A percentile compares a stretch with the other conserved stretches of the same genome.
phyloP scores from a whole-genome alignment of 2,113 vertebrate genomes.

The Eublepharis macularius region DNA sequence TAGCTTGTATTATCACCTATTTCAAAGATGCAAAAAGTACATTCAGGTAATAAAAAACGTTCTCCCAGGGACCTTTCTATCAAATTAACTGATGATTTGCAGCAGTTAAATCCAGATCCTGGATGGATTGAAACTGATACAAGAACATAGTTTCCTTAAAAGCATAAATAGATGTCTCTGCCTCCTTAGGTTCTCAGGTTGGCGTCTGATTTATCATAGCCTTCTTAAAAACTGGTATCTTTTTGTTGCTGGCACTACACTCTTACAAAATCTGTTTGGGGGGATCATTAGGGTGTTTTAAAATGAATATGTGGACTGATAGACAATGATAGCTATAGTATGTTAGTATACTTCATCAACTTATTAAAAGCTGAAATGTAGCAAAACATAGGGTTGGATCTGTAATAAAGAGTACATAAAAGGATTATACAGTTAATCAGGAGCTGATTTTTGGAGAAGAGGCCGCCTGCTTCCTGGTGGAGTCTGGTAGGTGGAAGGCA shows the following conservation, averaged over 20 bases:
- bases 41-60: constrained; percentile 8
- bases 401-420: too few species aligned
- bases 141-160: background rate
- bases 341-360: too few species aligned
- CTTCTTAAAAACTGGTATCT: background rate
- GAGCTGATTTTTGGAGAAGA: too few species aligned
- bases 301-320: too few species aligned
- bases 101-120: constrained; percentile 3
- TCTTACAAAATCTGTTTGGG: background rate
- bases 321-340: too few species aligned
- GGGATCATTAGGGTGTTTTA: background rate
- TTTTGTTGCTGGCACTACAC: background rate
- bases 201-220: background rate
- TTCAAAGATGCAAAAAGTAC: constrained; percentile 33
- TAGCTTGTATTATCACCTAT: background rate
- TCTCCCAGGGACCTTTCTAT: background rate
- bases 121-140: constrained; percentile 1
- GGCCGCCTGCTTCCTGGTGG: too few species aligned
- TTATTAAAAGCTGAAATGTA: too few species aligned
- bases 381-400: too few species aligned
- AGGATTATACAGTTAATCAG: too few species aligned
- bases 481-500: too few species aligned
- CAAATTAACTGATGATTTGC: background rate
- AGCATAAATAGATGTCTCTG: background rate
- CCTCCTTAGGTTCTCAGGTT: background rate